Base-by-base conservation (phyloP, 2,888 invertebrate genomes). In the Mamestra brassicae region DNA sequence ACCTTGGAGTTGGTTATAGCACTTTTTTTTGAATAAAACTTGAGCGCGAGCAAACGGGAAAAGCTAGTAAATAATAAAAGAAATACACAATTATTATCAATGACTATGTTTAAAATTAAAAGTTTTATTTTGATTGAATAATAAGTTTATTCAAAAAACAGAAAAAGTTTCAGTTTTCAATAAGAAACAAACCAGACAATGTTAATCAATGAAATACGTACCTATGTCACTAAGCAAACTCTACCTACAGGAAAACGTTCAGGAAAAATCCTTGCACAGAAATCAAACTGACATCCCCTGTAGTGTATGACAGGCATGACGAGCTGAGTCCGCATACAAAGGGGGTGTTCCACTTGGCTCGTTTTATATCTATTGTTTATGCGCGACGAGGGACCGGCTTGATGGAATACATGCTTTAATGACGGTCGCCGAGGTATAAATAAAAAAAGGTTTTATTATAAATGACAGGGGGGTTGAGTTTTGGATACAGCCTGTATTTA, bases 331-430 rank as follows among this genome's bases (percentile, higher is more conserved):
- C 89, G 90, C 92, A 90, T 90, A 90, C 87, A 89, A 90, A 77
- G 94, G 96, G 96, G 96, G 95, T 93, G 96, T 96, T 95, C 94
- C 96, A 94, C 93, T 94, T 89, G 89, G 93, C 93, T 95, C 92
- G 95, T 93, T 96, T 96, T 95, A 95, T 95, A 94, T 94, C 93
- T 93, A 94, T 95, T 95, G 95, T 95, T 95, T 95, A 94, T 94
- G 93, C 90, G 91, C 89, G 89, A 86, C 89, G 87, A 91, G 92
- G 91, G 87, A 83, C 78, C 62, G 86, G 87, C 91, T 92, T 94
- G 95, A 94, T 94, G 93, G 94, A 94, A 94, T 92, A 93, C 92
- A 89, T 86, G 86, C 87, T 85, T 87, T 87, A 81, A 83, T 85
- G 83, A 81, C 83, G 85, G 86, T 84, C 80, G 84, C 81, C 74